These are phyloP conservation scores for Drosophila obscura DNA, from an alignment of 1,140 invertebrate species.

Conservation along the genomic window DNA sequence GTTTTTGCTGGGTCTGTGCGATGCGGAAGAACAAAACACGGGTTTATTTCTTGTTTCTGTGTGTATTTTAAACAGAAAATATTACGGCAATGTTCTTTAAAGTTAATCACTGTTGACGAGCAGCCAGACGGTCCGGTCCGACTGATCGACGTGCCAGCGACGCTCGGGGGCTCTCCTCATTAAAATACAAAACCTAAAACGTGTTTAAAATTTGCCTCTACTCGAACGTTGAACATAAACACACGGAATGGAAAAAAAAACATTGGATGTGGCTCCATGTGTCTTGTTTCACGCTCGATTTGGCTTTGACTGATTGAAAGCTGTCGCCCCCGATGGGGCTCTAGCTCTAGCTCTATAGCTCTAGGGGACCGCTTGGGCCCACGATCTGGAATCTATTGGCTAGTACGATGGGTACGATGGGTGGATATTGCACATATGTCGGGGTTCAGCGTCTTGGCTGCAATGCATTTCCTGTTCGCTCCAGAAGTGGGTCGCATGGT, in stretches of 20 bases:
- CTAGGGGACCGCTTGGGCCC: conserved; percentile 4
- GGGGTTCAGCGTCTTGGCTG: background rate
- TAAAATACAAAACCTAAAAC: conserved; percentile 63
- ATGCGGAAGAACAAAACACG: conserved; percentile 71
- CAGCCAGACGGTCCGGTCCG: conserved; percentile 18
- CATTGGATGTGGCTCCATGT: conserved; percentile 53
- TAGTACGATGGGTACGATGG: background rate
- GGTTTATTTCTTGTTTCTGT: conserved; percentile 46
- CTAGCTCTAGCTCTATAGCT: conserved; percentile 22
- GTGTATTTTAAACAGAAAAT: conserved; percentile 63
- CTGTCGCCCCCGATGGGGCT: conserved; percentile 27
- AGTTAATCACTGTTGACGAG: conserved; percentile 57
- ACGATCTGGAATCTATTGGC: conserved; percentile 17
- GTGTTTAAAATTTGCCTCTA: conserved; percentile 70
- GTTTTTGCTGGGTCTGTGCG: conserved; percentile 22
- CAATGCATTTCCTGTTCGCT: conserved; percentile 33
- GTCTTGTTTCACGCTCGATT: conserved; percentile 69
- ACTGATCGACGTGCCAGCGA: conserved; percentile 57
- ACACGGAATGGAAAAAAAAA: conserved; percentile 31
- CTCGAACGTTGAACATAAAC: conserved; percentile 27
- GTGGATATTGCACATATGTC: background rate
- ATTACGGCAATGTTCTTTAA: conserved; percentile 78
- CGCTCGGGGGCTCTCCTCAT: conserved; percentile 55
- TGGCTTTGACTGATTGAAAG: conserved; percentile 56
- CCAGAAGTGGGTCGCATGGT: conserved; percentile 43